Percentiles rank a stretch among this genome's conserved stretches.
phyloP scores from a whole-genome alignment of 2,113 vertebrate genomes.

The Engystomops pustulosus region DNA sequence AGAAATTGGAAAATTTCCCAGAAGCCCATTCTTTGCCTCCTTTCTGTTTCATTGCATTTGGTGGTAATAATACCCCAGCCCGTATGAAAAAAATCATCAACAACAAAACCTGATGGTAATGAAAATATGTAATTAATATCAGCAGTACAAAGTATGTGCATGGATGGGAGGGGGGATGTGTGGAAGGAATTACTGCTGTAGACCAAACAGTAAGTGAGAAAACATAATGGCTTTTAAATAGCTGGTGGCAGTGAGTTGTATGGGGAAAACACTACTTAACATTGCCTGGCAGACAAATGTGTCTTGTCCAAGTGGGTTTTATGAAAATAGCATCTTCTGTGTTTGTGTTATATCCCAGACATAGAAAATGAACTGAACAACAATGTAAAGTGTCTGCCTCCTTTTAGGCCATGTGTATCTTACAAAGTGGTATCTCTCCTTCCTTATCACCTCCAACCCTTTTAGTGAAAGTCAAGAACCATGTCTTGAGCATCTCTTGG shows the following conservation, averaged over 20 bases:
- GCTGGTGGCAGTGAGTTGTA: slow-evolving; percentile 67
- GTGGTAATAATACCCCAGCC: slow-evolving; percentile 85
- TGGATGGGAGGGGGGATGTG: slow-evolving; percentile 74
- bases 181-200: slow-evolving; percentile 84
- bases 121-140: slow-evolving; percentile 89
- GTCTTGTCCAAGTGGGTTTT: neutral
- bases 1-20: slow-evolving; percentile 89
- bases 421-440: neutral
- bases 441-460: neutral
- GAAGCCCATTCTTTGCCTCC: slow-evolving; percentile 83
- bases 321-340: neutral
- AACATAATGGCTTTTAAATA: slow-evolving; percentile 81
- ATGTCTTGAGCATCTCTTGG: neutral
- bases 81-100: slow-evolving; percentile 71
- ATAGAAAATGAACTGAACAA: neutral
- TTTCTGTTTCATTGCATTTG: slow-evolving; percentile 86
- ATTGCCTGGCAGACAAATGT: neutral
- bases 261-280: neutral
- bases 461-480: neutral
- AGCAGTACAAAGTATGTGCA: slow-evolving; percentile 78
- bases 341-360: neutral
- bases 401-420: neutral
- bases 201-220: slow-evolving; percentile 81
- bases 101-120: slow-evolving; percentile 80
- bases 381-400: neutral